Percentiles rank a stretch among this genome's conserved stretches.
These are phyloP conservation scores for Neoseiulus cucumeris DNA, from an alignment of 1,140 invertebrate genomes.

Conservation along the genomic window DNA sequence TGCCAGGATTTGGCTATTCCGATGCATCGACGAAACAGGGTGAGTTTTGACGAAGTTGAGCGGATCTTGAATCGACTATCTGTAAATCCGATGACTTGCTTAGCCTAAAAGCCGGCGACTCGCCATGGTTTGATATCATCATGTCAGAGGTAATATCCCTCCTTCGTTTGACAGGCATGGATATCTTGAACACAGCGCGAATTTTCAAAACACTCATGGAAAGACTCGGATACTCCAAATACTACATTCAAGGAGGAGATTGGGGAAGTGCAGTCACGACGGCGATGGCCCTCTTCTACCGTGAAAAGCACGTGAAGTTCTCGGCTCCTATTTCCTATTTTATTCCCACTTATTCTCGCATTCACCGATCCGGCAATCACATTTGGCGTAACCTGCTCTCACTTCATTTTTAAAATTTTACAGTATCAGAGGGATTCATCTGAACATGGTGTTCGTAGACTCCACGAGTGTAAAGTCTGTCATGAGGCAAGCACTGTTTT, in stretches of 20 bases:
- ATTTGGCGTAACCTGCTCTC: no score
- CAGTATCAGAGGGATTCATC: slow-evolving; percentile 14
- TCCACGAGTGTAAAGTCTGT: background rate
- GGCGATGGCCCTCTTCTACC: slow-evolving; percentile 42
- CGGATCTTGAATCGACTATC: no score
- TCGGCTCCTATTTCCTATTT: background rate
- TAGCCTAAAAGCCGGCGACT: no score
- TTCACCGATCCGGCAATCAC: no score
- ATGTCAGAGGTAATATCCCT: background rate
- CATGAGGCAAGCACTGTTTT: slow-evolving; percentile 35
- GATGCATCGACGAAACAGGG: slow-evolving; percentile 36
- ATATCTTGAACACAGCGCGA: slow-evolving; percentile 39
- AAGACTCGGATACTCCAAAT: slow-evolving; percentile 49
- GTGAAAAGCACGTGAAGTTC: slow-evolving; percentile 31
- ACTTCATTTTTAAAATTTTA: background rate
- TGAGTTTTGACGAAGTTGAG: no score
- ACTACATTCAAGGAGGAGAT: slow-evolving; percentile 65
- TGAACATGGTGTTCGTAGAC: slow-evolving; percentile 14
- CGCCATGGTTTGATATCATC: no score
- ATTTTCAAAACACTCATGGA: slow-evolving; percentile 64
- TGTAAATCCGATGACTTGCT: no score
- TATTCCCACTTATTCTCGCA: background rate
- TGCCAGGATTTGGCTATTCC: slow-evolving; percentile 69
- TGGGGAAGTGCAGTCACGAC: slow-evolving; percentile 28
- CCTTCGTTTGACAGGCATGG: slow-evolving; percentile 21